These are phyloP conservation scores for Archocentrus centrarchus DNA, from an alignment of 2,113 vertebrate genomes.

Conservation along the genomic window DNA sequence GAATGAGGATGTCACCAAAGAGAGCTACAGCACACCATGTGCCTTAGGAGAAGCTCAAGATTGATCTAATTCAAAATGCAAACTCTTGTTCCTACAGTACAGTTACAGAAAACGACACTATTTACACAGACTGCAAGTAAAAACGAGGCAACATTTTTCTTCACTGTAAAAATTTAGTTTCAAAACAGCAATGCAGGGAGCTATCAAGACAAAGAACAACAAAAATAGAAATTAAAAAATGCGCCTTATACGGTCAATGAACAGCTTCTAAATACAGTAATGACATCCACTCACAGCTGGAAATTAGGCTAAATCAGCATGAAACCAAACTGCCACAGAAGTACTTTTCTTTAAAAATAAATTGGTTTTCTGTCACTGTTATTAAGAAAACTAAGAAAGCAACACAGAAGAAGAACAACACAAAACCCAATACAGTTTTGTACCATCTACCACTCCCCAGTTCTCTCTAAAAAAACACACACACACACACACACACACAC, in stretches of 20 bases:
- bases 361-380: conserved; percentile 25
- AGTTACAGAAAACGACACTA: conserved; percentile 1
- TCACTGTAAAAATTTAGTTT: conserved; percentile 15
- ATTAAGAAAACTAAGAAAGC: background rate
- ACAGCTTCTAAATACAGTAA: conserved; percentile 41
- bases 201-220: conserved; percentile 27
- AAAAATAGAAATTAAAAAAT: conserved; percentile 32
- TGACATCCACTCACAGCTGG: conserved; percentile 54
- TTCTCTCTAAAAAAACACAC: background rate
- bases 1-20: background rate
- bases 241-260: conserved; percentile 26
- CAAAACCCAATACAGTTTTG: background rate
- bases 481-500: background rate
- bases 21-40: background rate
- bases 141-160: conserved; percentile 5
- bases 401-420: background rate
- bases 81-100: background rate
- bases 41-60: background rate
- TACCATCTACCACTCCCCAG: background rate
- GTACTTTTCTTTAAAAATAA: conserved; percentile 24
- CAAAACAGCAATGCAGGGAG: conserved; percentile 16
- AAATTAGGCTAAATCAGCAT: conserved; percentile 52
- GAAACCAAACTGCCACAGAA: conserved; percentile 33
- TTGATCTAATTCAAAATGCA: conserved; percentile 1
- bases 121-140: background rate